Evolutionary conservation across 2,888 invertebrate genomes (phyloP), one percentile per base, ranked within the genome.

Genomic region (Phalangium opilio): DNA sequence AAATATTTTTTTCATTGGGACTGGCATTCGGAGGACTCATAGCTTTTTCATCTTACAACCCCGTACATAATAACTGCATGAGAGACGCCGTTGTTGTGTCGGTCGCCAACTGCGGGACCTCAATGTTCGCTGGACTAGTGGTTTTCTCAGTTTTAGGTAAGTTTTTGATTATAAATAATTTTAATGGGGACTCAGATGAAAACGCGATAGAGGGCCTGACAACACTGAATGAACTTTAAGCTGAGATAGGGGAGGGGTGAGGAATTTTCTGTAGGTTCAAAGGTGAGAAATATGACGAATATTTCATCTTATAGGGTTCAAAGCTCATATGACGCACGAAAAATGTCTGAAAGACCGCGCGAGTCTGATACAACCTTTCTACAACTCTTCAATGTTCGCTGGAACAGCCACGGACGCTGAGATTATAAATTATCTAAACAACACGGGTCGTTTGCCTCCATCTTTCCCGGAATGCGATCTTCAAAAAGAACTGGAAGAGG

Each of bases 21-120:
- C 70, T 95, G 43, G 93, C 91, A 1, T 95, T 95, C 60, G 95
- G 95, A 11, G 93, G 93, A 8, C 71, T 95, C 34, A 93, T 95
- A 52, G 93, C 93, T 1, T 95, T 93, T 64, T 85, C 87, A 0
- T 93, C 93, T 1, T 95, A 95, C 69, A 95, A 93, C 68, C 90
- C 91, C 0, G 85, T 89, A 2, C 89, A 91, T 64, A 95, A 95
- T 66, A 91, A 95, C 67, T 91, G 90, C 65, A 89, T 86, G 63
- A 74, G 89, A 54, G 95, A 95, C 65, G 90, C 91, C 7, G 76
- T 91, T 45, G 77, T 86, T 70, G 89, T 95, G 33, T 89, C 90
- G 18, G 68, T 89, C 59, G 89, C 89, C 11, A 93, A 93, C 65
- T 89, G 90, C 62, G 78, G 84, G 58, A 95, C 95, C 1, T 91